Conservation (phyloP, 2,888 invertebrate species). For the Thera britannica region DNA sequence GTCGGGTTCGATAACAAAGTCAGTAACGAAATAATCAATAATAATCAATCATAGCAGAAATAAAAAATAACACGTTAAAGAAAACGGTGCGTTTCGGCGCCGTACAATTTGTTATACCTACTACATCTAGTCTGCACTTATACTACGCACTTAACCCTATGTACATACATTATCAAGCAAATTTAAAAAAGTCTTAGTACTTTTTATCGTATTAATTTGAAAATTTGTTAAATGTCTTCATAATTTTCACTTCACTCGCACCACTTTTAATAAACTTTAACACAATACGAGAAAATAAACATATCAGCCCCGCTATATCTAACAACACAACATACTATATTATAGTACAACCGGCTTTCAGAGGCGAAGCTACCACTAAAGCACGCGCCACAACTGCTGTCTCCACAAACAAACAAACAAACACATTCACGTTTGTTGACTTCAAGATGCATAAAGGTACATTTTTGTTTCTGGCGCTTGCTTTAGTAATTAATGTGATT, state of each 20-base stretch:
- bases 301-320: slow-evolving; percentile 72
- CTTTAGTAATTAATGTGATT: background rate
- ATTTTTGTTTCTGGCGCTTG: background rate
- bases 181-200: slow-evolving; percentile 82
- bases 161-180: slow-evolving; percentile 82
- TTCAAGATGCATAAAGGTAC: background rate
- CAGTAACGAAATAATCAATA: slow-evolving; percentile 63
- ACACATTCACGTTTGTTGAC: background rate
- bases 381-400: background rate
- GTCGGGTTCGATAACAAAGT: slow-evolving; percentile 49
- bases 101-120: slow-evolving; percentile 83
- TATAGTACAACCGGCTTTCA: slow-evolving; percentile 67
- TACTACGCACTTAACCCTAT: slow-evolving; percentile 76
- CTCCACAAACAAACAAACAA: too few relatives aligned
- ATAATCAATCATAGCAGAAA: slow-evolving; percentile 44
- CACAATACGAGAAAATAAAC: slow-evolving; percentile 74
- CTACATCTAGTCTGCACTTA: slow-evolving; percentile 82
- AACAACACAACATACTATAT: slow-evolving; percentile 64
- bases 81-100: slow-evolving; percentile 55
- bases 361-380: background rate
- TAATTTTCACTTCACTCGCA: slow-evolving; percentile 81
- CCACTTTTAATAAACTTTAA: slow-evolving; percentile 68
- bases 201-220: slow-evolving; percentile 81
- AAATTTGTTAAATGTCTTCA: slow-evolving; percentile 84
- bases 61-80: slow-evolving; percentile 61